These are phyloP conservation scores for Drosophila baimaii DNA, from an alignment of 1,140 invertebrate genomes.

Conservation along the genomic window DNA sequence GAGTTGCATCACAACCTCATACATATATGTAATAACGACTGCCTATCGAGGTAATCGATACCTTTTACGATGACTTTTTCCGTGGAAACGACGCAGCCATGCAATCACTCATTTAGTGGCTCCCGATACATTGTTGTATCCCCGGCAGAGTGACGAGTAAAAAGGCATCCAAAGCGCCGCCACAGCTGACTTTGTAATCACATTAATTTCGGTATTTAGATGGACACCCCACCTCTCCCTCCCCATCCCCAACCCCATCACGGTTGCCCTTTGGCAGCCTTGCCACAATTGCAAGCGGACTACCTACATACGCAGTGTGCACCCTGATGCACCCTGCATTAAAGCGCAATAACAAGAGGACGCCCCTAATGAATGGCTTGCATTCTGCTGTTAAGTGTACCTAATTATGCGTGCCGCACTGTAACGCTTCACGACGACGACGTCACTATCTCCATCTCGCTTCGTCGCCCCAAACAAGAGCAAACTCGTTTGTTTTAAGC, in stretches of 20 bases:
- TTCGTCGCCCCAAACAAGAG: background rate
- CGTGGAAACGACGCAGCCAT: slow-evolving; percentile 1
- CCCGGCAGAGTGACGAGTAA: slow-evolving; percentile 20
- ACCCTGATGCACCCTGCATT: slow-evolving; percentile 15
- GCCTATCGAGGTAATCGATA: slow-evolving; percentile 32
- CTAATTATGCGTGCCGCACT: slow-evolving; percentile 77
- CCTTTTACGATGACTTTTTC: slow-evolving; percentile 10
- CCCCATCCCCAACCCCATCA: background rate
- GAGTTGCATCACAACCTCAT: slow-evolving; percentile 2
- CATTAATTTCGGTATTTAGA: slow-evolving; percentile 40
- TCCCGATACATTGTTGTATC: slow-evolving; percentile 23
- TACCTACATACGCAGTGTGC: slow-evolving; percentile 31
- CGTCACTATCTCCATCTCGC: background rate
- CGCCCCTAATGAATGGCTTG: slow-evolving; percentile 75
- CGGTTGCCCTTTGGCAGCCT: slow-evolving; percentile 11
- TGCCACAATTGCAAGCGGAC: slow-evolving; percentile 28
- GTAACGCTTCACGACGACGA: slow-evolving; percentile 44
- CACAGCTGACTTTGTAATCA: slow-evolving; percentile 44
- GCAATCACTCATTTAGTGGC: slow-evolving; percentile 40
- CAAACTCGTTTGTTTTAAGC: slow-evolving; percentile 72
- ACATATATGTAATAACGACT: slow-evolving; percentile 1
- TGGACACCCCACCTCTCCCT: background rate
- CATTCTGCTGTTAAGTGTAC: slow-evolving; percentile 74
- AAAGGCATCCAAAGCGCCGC: slow-evolving; percentile 44
- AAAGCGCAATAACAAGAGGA: slow-evolving; percentile 61